Evolutionary conservation across 2,888 invertebrate genomes (phyloP).

Genomic region (Luffia ferchaultella): DNA sequence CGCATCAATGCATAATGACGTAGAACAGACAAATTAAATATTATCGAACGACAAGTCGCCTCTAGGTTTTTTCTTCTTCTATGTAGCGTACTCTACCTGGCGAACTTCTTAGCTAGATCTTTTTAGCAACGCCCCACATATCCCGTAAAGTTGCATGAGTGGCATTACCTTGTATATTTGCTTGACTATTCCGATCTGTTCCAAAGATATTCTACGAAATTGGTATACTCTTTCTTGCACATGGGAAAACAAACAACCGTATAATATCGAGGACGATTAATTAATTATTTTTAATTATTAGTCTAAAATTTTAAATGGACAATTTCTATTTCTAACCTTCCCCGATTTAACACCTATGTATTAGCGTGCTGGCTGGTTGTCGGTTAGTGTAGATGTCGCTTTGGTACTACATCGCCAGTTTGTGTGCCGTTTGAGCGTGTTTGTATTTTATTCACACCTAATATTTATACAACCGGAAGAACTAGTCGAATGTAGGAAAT

Average conservation of each 20-base stretch:
- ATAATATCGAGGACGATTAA: too few species aligned
- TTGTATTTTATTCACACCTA: conserved; percentile 12
- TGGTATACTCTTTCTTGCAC: too few species aligned
- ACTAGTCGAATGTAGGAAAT: neutral
- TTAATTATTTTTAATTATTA: conserved; percentile 2
- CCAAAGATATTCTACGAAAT: conserved; percentile 5
- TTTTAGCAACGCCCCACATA: too few species aligned
- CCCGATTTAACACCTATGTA: neutral
- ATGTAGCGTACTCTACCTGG: too few species aligned
- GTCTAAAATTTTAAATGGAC: neutral
- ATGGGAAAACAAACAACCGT: too few species aligned
- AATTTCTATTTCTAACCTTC: neutral
- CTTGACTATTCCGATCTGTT: neutral
- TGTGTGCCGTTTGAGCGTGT: conserved; percentile 25
- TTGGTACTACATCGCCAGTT: conserved; percentile 2
- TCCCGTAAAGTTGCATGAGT: neutral
- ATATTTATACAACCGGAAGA: neutral
- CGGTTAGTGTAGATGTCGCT: neutral
- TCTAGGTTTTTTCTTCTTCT: too few species aligned
- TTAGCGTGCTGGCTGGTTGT: neutral
- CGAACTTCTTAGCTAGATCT: too few species aligned
- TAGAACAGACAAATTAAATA: too few species aligned
- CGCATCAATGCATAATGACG: too few species aligned
- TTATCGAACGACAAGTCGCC: too few species aligned
- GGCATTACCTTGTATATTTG: neutral